These are phyloP conservation scores for Ephydatia muelleri DNA, from an alignment of 37 sponge, comb jelly and placozoan genomes.

Conservation along the genomic window DNA sequence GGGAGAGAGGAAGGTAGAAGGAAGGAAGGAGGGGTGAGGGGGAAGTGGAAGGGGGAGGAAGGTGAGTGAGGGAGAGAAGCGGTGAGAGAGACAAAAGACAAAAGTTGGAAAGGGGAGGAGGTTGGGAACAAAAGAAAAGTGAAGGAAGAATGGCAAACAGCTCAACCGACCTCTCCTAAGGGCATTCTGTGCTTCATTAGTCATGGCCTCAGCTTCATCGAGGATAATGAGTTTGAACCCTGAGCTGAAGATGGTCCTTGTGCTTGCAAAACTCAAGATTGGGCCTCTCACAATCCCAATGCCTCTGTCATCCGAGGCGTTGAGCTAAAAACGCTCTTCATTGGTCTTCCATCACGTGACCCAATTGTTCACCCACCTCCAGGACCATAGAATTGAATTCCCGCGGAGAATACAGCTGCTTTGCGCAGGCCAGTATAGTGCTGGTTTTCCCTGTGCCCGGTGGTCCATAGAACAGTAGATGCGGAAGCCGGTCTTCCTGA, in stretches of 20 bases:
- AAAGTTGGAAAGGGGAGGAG: neutral
- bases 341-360: neutral
- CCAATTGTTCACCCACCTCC: constrained; percentile 63
- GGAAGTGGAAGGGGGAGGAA: neutral
- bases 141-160: neutral
- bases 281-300: constrained; percentile 96
- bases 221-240: constrained; percentile 95
- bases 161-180: constrained; percentile 84
- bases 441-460: constrained; percentile 98
- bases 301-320: constrained; percentile 99
- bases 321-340: constrained; percentile 50
- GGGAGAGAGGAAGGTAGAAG: neutral
- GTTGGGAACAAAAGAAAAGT: neutral
- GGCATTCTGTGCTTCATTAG: constrained; percentile 98
- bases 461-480: constrained; percentile 97
- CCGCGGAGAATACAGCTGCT: constrained; percentile 65
- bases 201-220: constrained; percentile 99
- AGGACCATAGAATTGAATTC: constrained; percentile 95
- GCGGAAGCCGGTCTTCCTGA: constrained; percentile 85
- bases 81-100: neutral
- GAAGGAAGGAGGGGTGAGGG: neutral
- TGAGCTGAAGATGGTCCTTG: constrained; percentile 89
- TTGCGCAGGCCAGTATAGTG: constrained; percentile 96
- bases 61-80: too few species aligned
- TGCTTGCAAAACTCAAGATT: constrained; percentile 94